Percentiles rank a stretch among this genome's conserved stretches.
Evolutionary conservation across 92 coral and sea anemone genomes (phyloP).

Genomic region (Phenganax subtilis): DNA sequence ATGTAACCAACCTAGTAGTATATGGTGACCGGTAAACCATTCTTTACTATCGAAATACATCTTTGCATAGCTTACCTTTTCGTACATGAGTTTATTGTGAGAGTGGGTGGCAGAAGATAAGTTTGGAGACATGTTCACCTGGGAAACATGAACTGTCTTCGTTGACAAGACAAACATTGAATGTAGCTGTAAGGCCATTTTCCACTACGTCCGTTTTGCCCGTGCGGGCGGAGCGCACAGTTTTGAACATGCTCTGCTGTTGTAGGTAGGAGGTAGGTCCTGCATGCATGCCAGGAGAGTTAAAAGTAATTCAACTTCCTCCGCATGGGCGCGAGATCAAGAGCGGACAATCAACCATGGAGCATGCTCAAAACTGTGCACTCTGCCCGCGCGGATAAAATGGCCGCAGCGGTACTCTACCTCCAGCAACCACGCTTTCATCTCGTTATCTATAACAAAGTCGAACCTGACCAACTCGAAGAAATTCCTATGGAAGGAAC

Average conservation of each 20-base stretch:
- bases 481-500: slow-evolving; percentile 59
- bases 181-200: not conserved
- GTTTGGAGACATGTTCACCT: slow-evolving; percentile 99
- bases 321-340: too few relatives aligned
- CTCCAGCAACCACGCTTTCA: slow-evolving; percentile 95
- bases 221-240: too few relatives aligned
- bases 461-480: slow-evolving; percentile 97
- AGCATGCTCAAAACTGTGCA: too few relatives aligned
- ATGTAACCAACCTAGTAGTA: not conserved
- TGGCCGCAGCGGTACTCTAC: slow-evolving; percentile 26
- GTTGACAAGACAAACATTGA: not conserved
- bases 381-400: too few relatives aligned
- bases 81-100: slow-evolving; percentile 83
- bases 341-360: too few relatives aligned
- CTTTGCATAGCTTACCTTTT: slow-evolving; percentile 62
- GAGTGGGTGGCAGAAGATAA: slow-evolving; percentile 75
- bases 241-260: too few relatives aligned
- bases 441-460: slow-evolving; percentile 79
- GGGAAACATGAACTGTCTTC: slow-evolving; percentile 1
- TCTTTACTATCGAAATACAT: not conserved
- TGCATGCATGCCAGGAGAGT: too few relatives aligned
- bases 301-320: too few relatives aligned
- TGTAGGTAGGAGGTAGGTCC: too few relatives aligned
- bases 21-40: not conserved
- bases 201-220: too few relatives aligned